phyloP scores from a whole-genome alignment of 53 echinoderm and acorn worm genomes.

The Holothuria scabra region DNA sequence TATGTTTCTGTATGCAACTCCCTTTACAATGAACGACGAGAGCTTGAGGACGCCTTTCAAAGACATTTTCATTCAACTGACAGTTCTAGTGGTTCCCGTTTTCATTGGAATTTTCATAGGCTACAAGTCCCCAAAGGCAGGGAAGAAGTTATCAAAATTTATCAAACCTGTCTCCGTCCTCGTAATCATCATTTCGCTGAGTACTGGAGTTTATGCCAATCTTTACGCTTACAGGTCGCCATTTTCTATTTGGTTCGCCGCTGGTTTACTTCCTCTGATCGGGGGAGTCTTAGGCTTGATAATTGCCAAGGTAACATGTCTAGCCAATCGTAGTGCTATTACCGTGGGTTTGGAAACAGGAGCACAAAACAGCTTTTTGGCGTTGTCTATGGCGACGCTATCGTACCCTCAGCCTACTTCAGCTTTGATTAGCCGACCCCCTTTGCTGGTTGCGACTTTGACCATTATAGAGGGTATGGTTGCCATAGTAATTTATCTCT shows the following conservation, averaged over 20 bases:
- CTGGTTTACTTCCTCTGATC: conserved; percentile 50
- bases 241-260: conserved; percentile 50
- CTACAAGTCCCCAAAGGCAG: conserved; percentile 54
- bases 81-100: conserved; percentile 63
- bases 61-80: conserved; percentile 65
- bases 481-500: conserved; percentile 30
- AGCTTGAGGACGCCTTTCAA: conserved; percentile 60
- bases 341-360: conserved; percentile 78
- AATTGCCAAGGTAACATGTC: conserved; percentile 56
- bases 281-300: conserved; percentile 58
- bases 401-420: conserved; percentile 69
- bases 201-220: conserved; percentile 58
- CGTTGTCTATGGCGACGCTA: conserved; percentile 56
- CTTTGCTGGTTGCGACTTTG: conserved; percentile 52
- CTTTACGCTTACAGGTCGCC: conserved; percentile 59
- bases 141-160: conserved; percentile 51
- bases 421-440: conserved; percentile 61
- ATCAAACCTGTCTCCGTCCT: conserved; percentile 62
- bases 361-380: conserved; percentile 67
- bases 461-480: conserved; percentile 30
- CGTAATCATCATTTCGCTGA: conserved; percentile 57
- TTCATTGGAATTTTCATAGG: conserved; percentile 61
- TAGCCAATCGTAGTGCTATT: conserved; percentile 56
- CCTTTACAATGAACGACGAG: conserved; percentile 57
- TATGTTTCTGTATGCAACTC: conserved; percentile 62